These are phyloP conservation scores for Macropis europaea DNA, from an alignment of 2,888 invertebrate species.

Conservation along the genomic window DNA sequence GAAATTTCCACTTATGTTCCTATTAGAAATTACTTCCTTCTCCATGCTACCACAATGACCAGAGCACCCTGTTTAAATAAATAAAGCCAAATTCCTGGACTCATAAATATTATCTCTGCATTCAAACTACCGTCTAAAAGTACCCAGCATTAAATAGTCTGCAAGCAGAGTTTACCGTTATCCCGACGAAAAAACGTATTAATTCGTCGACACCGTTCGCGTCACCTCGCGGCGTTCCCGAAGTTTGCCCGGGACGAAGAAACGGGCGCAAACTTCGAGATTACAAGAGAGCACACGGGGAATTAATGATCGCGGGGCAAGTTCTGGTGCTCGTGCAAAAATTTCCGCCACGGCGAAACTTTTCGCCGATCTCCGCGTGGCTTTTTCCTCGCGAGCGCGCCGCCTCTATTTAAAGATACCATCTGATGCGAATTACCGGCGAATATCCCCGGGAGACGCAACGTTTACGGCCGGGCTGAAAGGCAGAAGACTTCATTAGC, in stretches of 20 bases:
- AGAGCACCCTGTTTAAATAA: too few relatives aligned
- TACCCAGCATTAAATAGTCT: too few relatives aligned
- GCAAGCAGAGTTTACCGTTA: too few relatives aligned
- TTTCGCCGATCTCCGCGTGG: constrained; percentile 17
- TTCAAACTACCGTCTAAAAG: too few relatives aligned
- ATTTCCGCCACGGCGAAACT: not conserved
- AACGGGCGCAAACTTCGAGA: not conserved
- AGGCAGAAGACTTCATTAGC: constrained; percentile 54
- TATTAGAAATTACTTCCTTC: too few relatives aligned
- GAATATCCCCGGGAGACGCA: constrained; percentile 50
- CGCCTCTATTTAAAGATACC: constrained; percentile 60
- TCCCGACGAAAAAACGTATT: too few relatives aligned
- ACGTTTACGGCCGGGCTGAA: constrained; percentile 49
- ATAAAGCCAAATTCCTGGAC: too few relatives aligned
- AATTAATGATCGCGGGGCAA: constrained; percentile 9
- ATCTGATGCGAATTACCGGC: constrained; percentile 53
- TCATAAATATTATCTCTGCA: too few relatives aligned
- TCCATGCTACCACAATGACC: too few relatives aligned
- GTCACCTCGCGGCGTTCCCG: too few relatives aligned
- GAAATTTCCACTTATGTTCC: too few relatives aligned
- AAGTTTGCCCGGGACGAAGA: not conserved
- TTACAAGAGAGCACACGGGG: not conserved
- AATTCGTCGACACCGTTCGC: too few relatives aligned
- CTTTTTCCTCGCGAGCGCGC: constrained; percentile 15
- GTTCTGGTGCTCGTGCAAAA: not conserved